phyloP scores from a whole-genome alignment of 2,888 invertebrate species.

The Hydroisotoma schaefferi region DNA sequence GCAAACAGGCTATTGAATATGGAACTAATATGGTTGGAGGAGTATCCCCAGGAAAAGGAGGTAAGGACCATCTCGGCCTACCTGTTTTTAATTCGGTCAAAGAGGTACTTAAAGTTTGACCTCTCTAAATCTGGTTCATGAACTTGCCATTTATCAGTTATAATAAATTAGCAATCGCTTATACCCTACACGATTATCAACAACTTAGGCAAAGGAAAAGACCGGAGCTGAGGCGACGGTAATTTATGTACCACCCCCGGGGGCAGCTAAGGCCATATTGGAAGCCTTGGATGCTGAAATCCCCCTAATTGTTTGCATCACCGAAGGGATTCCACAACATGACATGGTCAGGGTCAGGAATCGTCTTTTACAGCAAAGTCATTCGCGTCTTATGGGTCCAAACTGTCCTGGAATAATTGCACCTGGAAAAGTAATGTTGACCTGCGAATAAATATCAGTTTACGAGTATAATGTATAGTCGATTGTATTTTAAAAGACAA shows the following conservation, averaged over 20 bases:
- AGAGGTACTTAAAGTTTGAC: constrained; percentile 51
- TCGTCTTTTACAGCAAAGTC: constrained; percentile 67
- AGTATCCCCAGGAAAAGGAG: constrained; percentile 71
- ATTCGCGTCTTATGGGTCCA: constrained; percentile 90
- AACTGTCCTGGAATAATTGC: constrained; percentile 99
- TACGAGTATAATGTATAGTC: background rate
- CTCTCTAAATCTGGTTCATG: background rate
- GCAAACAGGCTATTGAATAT: constrained; percentile 94
- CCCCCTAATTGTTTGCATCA: constrained; percentile 94
- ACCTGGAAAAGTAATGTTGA: constrained; percentile 59
- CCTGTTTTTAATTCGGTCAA: constrained; percentile 76
- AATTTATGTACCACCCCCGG: constrained; percentile 91
- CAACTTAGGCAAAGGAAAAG: constrained; percentile 64
- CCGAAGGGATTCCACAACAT: constrained; percentile 95
- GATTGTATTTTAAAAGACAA: background rate
- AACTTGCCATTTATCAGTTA: background rate
- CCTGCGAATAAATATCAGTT: too few species aligned
- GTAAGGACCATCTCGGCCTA: constrained; percentile 74
- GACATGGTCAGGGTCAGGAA: constrained; percentile 99
- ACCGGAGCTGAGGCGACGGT: constrained; percentile 88
- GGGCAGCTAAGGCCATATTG: constrained; percentile 79
- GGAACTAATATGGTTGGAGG: constrained; percentile 91
- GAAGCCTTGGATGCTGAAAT: constrained; percentile 95
- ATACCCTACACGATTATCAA: background rate
- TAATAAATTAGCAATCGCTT: background rate